phyloP scores from a whole-genome alignment of 2,797 vertebrate genomes.

The Nyctalus aviator region DNA sequence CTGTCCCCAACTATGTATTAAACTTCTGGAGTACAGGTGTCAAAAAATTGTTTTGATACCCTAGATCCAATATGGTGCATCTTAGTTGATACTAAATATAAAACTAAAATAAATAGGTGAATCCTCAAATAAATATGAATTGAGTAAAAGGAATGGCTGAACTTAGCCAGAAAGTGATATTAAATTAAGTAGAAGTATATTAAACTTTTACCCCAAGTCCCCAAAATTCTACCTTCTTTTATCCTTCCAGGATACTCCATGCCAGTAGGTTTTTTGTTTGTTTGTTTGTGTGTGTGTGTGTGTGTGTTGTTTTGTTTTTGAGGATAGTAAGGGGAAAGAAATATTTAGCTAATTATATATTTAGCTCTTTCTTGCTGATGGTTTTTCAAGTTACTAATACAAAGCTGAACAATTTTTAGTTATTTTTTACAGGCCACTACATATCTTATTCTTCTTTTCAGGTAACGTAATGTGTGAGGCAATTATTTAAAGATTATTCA shows the following conservation, averaged over 20 bases:
- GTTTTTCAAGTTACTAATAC: slow-evolving; percentile 26
- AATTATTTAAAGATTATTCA: not conserved
- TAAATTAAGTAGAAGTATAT: slow-evolving; percentile 17
- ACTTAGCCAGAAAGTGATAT: not conserved
- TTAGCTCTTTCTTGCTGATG: not conserved
- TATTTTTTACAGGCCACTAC: slow-evolving; percentile 35
- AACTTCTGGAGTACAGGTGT: not conserved
- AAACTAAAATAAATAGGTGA: slow-evolving; percentile 5
- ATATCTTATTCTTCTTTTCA: not conserved
- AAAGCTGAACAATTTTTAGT: slow-evolving; percentile 1
- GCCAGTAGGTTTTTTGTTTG: not conserved
- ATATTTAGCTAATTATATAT: slow-evolving; percentile 7
- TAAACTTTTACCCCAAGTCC: not conserved
- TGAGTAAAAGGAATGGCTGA: not conserved
- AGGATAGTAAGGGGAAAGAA: not conserved
- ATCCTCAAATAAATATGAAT: slow-evolving; percentile 25
- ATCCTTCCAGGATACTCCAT: not conserved
- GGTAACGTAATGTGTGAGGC: not conserved
- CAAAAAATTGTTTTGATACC: not conserved
- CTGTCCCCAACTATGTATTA: not conserved
- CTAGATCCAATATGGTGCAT: not conserved
- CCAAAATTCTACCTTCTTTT: not conserved
- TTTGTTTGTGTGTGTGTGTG: too few relatives aligned
- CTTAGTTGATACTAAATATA: not conserved
- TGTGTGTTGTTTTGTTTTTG: not conserved